Base-by-base conservation (phyloP, 1,140 invertebrate genomes). In the Parapsyche elsis region DNA sequence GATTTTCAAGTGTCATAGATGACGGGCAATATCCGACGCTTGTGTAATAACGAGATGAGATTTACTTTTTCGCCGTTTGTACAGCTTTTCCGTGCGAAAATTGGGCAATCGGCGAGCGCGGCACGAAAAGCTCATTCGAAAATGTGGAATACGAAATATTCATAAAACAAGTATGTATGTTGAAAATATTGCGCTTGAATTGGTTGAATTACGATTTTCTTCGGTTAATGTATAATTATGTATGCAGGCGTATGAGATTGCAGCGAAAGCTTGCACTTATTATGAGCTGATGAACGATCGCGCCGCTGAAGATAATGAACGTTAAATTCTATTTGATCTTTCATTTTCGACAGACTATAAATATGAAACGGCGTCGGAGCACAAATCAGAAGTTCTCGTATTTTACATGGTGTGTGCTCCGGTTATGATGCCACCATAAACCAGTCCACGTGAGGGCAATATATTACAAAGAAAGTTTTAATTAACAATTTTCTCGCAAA, bases 401-500 rank as follows among this genome's bases (percentile, higher is more conserved):
- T 67, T 67, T 67, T 30, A 26, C 24, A 1, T 38, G 30, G 23
- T 23, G 23, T 67, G 12, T 67, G 64, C 64, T 67, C 21, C 64
- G 45, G 71, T 73, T 73, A 46, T 24, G 38, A 73, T 73, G 30
- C 38, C 24, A n/a, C 5, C 30, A 73, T 73, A 73, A 73, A 73
- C 38, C 16, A 38, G 71, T 73, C 71, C 12, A 30, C 14, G 16
- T 24, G 67, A 44, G 10, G n/a, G 71, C 44, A 73, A 73, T 73
- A 73, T 24, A 23, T 73, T 73, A 73, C 26, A 21, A 46, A 9
- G 71, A 38, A 19, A 73, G 71, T 30, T 73, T 73, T 73, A 46
- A 73, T 73, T 73, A 73, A 73, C 71, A n/a, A 73, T 73, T 23
- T 45, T 73, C 71, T 46, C 71, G 45, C 14, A 24, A 49, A 57